Evolutionary conservation across 1,140 invertebrate genomes (phyloP).

Genomic region (Formica selysi): DNA sequence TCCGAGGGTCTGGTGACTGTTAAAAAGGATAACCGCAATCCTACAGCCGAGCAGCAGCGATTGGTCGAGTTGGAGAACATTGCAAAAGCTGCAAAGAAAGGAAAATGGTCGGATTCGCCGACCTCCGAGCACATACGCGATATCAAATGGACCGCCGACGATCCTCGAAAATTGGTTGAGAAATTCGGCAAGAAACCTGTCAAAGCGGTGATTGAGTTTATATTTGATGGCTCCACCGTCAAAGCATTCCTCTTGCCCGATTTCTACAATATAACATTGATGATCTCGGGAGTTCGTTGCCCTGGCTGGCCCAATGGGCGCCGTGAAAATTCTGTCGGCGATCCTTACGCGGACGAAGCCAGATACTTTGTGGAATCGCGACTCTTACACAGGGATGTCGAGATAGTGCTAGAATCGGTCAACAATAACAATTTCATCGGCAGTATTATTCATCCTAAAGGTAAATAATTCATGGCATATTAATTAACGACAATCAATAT

Average conservation of each 20-base stretch:
- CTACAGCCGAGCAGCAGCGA: slow-evolving; percentile 89
- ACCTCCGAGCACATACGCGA: slow-evolving; percentile 91
- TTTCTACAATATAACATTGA: slow-evolving; percentile 96
- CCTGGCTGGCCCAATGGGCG: slow-evolving; percentile 90
- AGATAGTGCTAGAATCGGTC: slow-evolving; percentile 96
- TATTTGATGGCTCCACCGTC: slow-evolving; percentile 98
- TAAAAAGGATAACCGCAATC: slow-evolving; percentile 91
- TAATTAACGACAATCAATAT: background rate
- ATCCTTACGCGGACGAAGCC: slow-evolving; percentile 93
- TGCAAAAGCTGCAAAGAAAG: slow-evolving; percentile 95
- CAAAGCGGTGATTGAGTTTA: slow-evolving; percentile 97
- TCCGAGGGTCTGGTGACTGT: slow-evolving; percentile 95
- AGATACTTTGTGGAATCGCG: slow-evolving; percentile 96
- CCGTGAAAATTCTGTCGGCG: slow-evolving; percentile 85
- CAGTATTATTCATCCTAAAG: slow-evolving; percentile 96
- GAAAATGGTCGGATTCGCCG: slow-evolving; percentile 91
- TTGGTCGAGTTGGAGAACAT: slow-evolving; percentile 96
- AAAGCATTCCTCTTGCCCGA: slow-evolving; percentile 95
- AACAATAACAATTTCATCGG: slow-evolving; percentile 98
- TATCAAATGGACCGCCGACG: slow-evolving; percentile 95
- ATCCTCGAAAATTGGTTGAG: slow-evolving; percentile 93
- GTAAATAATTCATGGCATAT: slow-evolving; percentile 84
- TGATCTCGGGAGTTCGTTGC: slow-evolving; percentile 97
- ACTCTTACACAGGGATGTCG: slow-evolving; percentile 96
- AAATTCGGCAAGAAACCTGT: slow-evolving; percentile 93